Evolutionary conservation across 2,113 vertebrate species (phyloP).

Genomic region (Entosphenus tridentatus): DNA sequence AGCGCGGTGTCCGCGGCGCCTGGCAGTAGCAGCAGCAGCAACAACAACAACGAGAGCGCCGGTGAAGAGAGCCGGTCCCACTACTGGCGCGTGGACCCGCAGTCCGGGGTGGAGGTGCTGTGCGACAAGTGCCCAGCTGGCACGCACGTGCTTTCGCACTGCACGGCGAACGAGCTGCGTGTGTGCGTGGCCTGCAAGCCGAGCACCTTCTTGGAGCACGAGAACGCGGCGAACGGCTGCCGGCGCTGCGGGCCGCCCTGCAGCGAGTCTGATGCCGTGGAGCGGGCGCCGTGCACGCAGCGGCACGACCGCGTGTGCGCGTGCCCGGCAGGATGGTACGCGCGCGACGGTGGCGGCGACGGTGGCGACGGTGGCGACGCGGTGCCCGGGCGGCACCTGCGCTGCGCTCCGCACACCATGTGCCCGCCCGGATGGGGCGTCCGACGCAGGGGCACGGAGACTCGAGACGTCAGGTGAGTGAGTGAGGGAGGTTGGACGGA

Average conservation of each 20-base stretch:
- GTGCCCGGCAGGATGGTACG: slow-evolving; percentile 38
- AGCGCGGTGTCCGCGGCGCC: too few species aligned
- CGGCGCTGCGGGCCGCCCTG: slow-evolving; percentile 47
- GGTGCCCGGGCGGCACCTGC: background rate
- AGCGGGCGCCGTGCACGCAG: slow-evolving; percentile 45
- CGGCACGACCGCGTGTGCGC: slow-evolving; percentile 51
- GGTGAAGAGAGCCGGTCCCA: too few species aligned
- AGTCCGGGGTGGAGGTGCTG: slow-evolving; percentile 31
- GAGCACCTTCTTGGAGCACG: slow-evolving; percentile 55
- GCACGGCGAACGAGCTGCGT: slow-evolving; percentile 39
- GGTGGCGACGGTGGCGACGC: too few species aligned
- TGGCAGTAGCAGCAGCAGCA: too few species aligned
- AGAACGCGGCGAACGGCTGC: slow-evolving; percentile 65
- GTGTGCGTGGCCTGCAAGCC: slow-evolving; percentile 51
- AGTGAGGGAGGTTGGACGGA: too few species aligned
- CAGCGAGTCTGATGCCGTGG: slow-evolving; percentile 26
- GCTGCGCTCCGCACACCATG: slow-evolving; percentile 34
- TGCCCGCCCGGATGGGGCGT: slow-evolving; percentile 58
- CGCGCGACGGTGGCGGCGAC: too few species aligned
- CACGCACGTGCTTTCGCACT: slow-evolving; percentile 60
- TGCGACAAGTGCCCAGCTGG: slow-evolving; percentile 94
- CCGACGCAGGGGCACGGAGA: slow-evolving; percentile 47
- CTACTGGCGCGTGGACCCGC: too few species aligned
- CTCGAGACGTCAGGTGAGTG: slow-evolving; percentile 33
- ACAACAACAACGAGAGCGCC: too few species aligned